phyloP scores from a whole-genome alignment of 1,140 invertebrate genomes.

The Drosophila sturtevanti region DNA sequence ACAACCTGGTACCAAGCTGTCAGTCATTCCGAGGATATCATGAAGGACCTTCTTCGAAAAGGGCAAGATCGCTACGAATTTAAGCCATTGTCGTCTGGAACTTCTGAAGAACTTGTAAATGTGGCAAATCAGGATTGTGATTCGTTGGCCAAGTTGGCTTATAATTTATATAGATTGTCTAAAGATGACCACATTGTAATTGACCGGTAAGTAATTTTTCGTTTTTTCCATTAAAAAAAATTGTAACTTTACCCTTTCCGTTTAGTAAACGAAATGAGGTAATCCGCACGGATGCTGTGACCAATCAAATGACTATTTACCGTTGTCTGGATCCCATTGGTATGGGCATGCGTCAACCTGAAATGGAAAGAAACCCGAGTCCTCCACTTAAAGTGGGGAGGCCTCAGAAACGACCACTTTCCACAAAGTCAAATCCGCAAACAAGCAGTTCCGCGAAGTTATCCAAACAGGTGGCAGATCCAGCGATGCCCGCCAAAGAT shows the following conservation, averaged over 20 bases:
- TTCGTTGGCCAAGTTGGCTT: slow-evolving; percentile 63
- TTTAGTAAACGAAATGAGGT: slow-evolving; percentile 72
- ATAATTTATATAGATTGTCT: slow-evolving; percentile 61
- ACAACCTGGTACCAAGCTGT: background rate
- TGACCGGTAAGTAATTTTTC: slow-evolving; percentile 49
- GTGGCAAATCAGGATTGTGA: slow-evolving; percentile 54
- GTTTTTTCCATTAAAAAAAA: background rate
- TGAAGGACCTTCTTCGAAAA: background rate
- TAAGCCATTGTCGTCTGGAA: background rate
- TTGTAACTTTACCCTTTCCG: background rate
- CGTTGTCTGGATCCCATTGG: slow-evolving; percentile 62
- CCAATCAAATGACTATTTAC: slow-evolving; percentile 74
- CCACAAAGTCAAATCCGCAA: background rate
- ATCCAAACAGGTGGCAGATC: background rate
- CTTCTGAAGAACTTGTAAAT: slow-evolving; percentile 34
- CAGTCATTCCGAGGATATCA: background rate
- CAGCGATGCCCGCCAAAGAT: slow-evolving; percentile 13
- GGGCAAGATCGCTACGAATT: slow-evolving; percentile 5
- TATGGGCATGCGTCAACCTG: slow-evolving; percentile 54
- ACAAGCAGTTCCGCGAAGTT: background rate
- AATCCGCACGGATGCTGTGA: slow-evolving; percentile 54
- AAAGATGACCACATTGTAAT: slow-evolving; percentile 74
- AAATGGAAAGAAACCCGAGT: background rate
- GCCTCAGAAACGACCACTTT: slow-evolving; percentile 26
- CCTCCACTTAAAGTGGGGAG: slow-evolving; percentile 25